Conservation (phyloP, 2,888 invertebrate genomes). For the Homarus gammarus region DNA sequence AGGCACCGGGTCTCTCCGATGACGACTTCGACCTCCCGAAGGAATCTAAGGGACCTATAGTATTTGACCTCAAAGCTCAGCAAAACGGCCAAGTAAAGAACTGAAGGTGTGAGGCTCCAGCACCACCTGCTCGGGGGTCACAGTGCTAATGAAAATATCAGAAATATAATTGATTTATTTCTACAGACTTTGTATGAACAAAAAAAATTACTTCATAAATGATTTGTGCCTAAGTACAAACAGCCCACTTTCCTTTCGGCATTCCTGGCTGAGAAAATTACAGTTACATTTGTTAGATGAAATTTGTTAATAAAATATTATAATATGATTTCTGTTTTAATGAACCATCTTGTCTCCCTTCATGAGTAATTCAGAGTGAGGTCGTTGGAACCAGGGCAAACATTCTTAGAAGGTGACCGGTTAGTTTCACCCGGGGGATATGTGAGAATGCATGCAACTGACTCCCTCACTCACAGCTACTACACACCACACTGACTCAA, state of each 20-base stretch:
- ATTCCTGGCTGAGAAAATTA: slow-evolving; percentile 13
- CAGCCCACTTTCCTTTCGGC: slow-evolving; percentile 27
- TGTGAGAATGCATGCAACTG: no score
- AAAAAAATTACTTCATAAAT: not conserved
- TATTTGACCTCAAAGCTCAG: not conserved
- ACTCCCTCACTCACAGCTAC: no score
- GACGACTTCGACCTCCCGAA: slow-evolving; percentile 9
- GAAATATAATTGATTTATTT: not conserved
- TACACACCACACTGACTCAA: no score
- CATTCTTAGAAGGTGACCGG: no score
- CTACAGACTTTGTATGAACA: not conserved
- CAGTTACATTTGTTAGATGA: slow-evolving; percentile 25
- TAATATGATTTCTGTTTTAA: not conserved
- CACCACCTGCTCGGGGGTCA: no score
- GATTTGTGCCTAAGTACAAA: slow-evolving; percentile 46
- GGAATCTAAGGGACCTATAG: not conserved
- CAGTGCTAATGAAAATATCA: no score
- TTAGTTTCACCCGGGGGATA: no score
- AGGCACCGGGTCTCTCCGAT: slow-evolving; percentile 7
- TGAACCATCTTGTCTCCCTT: no score
- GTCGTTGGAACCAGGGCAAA: no score
- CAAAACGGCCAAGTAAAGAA: slow-evolving; percentile 38
- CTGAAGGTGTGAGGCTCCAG: not conserved
- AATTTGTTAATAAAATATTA: slow-evolving; percentile 40
- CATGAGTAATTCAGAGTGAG: no score